Evolutionary conservation across 2,797 vertebrate genomes (phyloP).

Genomic region (Malurus leucopterus): DNA sequence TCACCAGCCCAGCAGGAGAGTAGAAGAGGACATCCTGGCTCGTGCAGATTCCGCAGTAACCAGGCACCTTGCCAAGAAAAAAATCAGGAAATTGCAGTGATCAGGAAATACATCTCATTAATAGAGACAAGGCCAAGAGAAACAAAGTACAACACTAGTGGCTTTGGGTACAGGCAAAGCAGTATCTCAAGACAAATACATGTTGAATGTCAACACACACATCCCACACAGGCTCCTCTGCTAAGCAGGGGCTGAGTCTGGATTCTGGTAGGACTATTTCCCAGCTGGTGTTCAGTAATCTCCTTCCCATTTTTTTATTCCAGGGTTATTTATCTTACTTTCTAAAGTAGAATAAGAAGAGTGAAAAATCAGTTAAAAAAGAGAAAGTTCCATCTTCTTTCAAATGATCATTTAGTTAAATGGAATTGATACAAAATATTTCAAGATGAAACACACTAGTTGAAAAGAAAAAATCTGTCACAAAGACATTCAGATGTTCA

Average conservation of each 20-base stretch:
- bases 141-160: conserved; percentile 11
- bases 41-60: conserved; percentile 29
- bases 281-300: neutral
- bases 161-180: neutral
- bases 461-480: conserved; percentile 22
- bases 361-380: neutral
- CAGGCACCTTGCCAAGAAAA: conserved; percentile 38
- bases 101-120: conserved; percentile 36
- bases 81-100: conserved; percentile 10
- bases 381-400: neutral
- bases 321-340: conserved; percentile 14
- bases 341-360: neutral
- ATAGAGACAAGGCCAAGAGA: conserved; percentile 36
- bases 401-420: conserved; percentile 19
- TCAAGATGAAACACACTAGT: conserved; percentile 34
- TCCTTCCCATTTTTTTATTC: neutral
- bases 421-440: conserved; percentile 16
- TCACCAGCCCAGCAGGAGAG: conserved; percentile 20
- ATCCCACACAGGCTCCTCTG: neutral
- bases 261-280: neutral
- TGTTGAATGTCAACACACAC: neutral
- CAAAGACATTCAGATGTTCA: conserved; percentile 38
- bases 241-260: neutral
- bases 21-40: conserved; percentile 31
- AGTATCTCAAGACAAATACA: neutral